These are phyloP conservation scores for Patiria miniata DNA, from an alignment of 35 echinoderm and acorn worm genomes.

Conservation along the genomic window DNA sequence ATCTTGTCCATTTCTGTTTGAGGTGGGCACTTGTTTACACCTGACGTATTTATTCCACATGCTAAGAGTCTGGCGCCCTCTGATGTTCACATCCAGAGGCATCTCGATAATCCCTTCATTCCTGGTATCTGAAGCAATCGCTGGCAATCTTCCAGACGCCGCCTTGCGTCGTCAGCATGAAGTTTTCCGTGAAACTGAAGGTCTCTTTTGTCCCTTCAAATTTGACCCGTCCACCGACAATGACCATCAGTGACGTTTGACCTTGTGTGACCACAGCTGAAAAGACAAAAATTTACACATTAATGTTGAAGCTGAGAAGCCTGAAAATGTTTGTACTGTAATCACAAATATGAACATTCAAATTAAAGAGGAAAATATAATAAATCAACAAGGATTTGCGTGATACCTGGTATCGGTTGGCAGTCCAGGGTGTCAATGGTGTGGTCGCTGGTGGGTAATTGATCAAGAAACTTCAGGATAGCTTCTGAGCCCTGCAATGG, in stretches of 20 bases:
- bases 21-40: too few relatives aligned
- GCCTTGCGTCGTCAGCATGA: conserved; percentile 69
- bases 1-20: too few relatives aligned
- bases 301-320: not conserved
- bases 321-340: not conserved
- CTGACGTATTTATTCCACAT: too few relatives aligned
- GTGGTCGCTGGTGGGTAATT: conserved; percentile 74
- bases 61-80: not conserved
- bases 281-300: conserved; percentile 14
- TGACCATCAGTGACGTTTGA: conserved; percentile 82
- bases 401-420: conserved; percentile 83
- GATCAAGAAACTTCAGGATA: conserved; percentile 81
- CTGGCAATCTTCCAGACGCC: conserved; percentile 86
- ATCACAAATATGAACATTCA: not conserved
- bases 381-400: too few relatives aligned
- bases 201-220: conserved; percentile 79
- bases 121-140: conserved; percentile 88
- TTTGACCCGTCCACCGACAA: conserved; percentile 69
- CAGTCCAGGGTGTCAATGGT: conserved; percentile 77
- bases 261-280: conserved; percentile 77
- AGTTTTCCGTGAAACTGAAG: conserved; percentile 81
- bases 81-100: not conserved
- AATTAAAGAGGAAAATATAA: not conserved
- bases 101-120: conserved; percentile 45
- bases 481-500: conserved; percentile 37